Base-by-base conservation (phyloP, 2,797 vertebrate genomes). In the Intellagama lesueurii region DNA sequence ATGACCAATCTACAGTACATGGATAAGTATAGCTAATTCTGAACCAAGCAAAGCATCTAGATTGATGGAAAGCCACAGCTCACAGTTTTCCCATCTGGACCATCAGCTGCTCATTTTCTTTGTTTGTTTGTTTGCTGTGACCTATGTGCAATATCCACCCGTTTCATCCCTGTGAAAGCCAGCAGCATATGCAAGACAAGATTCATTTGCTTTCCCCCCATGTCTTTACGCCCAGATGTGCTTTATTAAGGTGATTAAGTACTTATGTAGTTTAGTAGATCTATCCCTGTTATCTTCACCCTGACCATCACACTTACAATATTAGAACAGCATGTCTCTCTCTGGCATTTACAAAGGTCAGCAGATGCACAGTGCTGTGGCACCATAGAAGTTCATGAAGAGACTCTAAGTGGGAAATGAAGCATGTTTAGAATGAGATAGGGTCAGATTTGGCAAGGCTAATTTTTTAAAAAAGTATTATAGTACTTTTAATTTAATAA, bases 401-500 rank as follows among this genome's bases (percentile, higher is more conserved):
- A 52, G 22, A 52, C 60, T 60, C 35, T 30, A 17, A 22, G 69
- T 32, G 49, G 68, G 60, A 64, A 64, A 72, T 73, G 68, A 87
- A 81, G 78, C 32, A 72, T 60, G 17, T 30, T 17, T 30, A 4
- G n/a, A 81, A 73, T 60, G 47, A 56, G 47, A 79, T 47, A 78
- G 30, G 22, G 32, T 49, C 30, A 32, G 16, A 40, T 35, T 49
- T 68, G n/a, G 49, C 66, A 81, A 52, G 44, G 19, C 32, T 56
- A 86, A 35, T 5, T 73, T 56, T 40, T 70, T 17, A 4, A 56
- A 28, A 17, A 69, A 44, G 24, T 44, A 22, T 64, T 64, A 64
- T 3, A 22, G 19, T 22, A 64, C 60, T 64, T 93, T 95, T 93
- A 91, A 94, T 94, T 91, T 91, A 89, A 70, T 24, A 11, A 87